Evolutionary conservation across 1,140 invertebrate genomes (phyloP).

Genomic region (Aricia agestis): DNA sequence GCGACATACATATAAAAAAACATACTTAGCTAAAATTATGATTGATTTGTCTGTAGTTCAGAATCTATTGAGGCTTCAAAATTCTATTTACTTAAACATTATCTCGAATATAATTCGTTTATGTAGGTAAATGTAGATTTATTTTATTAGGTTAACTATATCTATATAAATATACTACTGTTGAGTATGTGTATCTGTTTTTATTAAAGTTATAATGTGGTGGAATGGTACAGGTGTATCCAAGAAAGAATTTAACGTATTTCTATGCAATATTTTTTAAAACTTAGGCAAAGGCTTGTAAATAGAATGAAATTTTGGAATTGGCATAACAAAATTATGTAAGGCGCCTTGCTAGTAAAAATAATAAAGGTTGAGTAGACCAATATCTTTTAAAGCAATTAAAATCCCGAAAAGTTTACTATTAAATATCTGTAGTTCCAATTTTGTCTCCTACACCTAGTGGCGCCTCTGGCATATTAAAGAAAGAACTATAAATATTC

Average conservation of each 20-base stretch:
- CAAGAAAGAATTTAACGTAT: not conserved
- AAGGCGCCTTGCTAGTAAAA: not conserved
- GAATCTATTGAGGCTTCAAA: not conserved
- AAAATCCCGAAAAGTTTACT: too few relatives aligned
- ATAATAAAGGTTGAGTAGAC: too few relatives aligned
- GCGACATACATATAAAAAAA: too few relatives aligned
- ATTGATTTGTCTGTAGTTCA: not conserved
- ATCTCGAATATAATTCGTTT: not conserved
- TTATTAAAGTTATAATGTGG: too few relatives aligned
- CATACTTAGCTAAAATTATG: not conserved
- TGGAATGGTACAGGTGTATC: not conserved
- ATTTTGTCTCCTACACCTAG: too few relatives aligned
- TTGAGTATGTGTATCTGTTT: not conserved
- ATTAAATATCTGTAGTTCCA: too few relatives aligned
- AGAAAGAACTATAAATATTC: too few relatives aligned
- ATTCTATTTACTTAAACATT: not conserved
- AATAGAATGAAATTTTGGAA: not conserved
- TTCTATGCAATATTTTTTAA: not conserved
- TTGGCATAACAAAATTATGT: not conserved
- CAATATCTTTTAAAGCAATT: too few relatives aligned
- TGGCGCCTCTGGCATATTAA: too few relatives aligned
- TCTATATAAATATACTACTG: not conserved
- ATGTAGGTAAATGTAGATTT: not conserved
- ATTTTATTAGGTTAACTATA: not conserved
- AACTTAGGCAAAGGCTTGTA: not conserved